These are phyloP conservation scores for Drosophila buzzatii DNA, from an alignment of 2,888 invertebrate species.

Conservation along the genomic window DNA sequence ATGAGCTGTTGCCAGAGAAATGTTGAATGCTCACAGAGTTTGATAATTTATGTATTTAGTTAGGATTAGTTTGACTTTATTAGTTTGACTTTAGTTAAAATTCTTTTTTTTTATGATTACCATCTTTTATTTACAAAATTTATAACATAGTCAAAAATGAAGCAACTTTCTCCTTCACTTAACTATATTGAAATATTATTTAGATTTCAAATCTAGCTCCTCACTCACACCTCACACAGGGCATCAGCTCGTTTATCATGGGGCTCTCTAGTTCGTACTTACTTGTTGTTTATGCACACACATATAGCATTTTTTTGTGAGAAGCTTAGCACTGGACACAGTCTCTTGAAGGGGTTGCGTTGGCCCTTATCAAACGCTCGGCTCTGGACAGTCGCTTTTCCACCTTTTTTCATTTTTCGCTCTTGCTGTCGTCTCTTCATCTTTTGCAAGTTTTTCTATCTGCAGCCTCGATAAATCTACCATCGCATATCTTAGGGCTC, in stretches of 20 bases:
- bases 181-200: too few relatives aligned
- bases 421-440: constrained; percentile 11
- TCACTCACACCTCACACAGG: background rate
- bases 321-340: constrained; percentile 40
- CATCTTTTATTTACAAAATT: too few relatives aligned
- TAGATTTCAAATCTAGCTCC: background rate
- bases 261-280: background rate
- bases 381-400: constrained; percentile 53
- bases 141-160: too few relatives aligned
- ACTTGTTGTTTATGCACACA: constrained; percentile 2
- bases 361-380: constrained; percentile 55
- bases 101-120: too few relatives aligned
- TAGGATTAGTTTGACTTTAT: too few relatives aligned
- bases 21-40: too few relatives aligned
- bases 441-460: constrained; percentile 45
- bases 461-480: constrained; percentile 67
- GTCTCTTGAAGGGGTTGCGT: constrained; percentile 30
- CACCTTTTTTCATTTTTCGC: constrained; percentile 43
- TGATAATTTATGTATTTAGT: too few relatives aligned
- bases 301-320: constrained; percentile 5
- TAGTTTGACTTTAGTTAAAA: too few relatives aligned
- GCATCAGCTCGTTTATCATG: background rate
- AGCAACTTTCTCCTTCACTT: too few relatives aligned
- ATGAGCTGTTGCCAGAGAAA: too few relatives aligned
- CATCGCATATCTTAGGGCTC: constrained; percentile 66